Base-by-base conservation (phyloP, 2,797 vertebrate genomes). In the Heliangelus exortis region DNA sequence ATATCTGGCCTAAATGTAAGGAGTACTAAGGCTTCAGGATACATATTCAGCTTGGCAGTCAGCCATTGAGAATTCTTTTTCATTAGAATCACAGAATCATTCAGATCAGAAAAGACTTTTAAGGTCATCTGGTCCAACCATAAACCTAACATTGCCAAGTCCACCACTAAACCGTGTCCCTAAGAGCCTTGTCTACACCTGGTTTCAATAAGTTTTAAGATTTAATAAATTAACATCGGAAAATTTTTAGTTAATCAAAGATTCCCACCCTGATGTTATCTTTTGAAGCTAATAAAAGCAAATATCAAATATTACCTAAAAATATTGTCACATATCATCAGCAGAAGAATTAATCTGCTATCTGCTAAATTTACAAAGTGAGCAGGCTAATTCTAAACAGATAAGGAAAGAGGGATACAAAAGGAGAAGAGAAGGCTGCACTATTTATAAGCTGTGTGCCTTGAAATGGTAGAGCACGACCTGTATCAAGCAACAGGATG, bases 401-500 rank as follows among this genome's bases (percentile, higher is more conserved):
- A 15, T 22, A 53, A 67, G 16, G 71, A 63, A 55, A 68, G 5
- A 73, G 43, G 22, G 31, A 45, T 41, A 61, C 25, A 71, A 84
- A 83, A 29, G 50, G n/a, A 68, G 54, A 74, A 66, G 50, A 54
- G n/a, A 89, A 67, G 63, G 23, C 48, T 53, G 39, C 28, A 12
- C n/a, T 87, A 14, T 36, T 89, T 63, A 63, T 16, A 19, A 80
- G 21, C 21, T 1, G 5, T 7, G 7, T 57, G 33, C 25, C 73
- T 77, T 41, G 36, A 77, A 84, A 62, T 20, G 20, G 13, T 17
- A 23, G 4, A 54, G 12, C 36, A 50, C 41, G 50, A 43, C 29
- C 71, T 2, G 1, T 14, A 48, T 57, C 0, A 3, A 58, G 34
- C 26, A 31, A 2, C 0, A 0, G 45, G 25, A 39, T 15, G 9